Conservation (phyloP, 1,140 invertebrate genomes). For the Brachionus calyciflorus region DNA sequence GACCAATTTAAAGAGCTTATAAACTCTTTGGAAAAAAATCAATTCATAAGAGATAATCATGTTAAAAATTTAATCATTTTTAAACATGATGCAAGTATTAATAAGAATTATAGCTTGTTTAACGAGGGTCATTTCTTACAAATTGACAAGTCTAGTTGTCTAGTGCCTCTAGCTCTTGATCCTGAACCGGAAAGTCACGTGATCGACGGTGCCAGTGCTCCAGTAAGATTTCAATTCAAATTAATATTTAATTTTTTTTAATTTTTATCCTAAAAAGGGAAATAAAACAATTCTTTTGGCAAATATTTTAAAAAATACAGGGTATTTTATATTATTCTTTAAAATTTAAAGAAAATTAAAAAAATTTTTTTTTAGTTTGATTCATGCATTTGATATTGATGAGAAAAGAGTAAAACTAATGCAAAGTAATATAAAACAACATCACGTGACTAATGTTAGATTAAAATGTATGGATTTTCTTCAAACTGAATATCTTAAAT, state of each 20-base stretch:
- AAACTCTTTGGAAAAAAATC: background rate
- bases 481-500: conserved; percentile 64
- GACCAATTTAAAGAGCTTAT: conserved; percentile 9
- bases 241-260: background rate
- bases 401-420: conserved; percentile 68
- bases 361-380: conserved; percentile 62
- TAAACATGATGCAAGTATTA: conserved; percentile 1
- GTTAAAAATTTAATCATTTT: conserved; percentile 42
- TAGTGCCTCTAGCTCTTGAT: conserved; percentile 26
- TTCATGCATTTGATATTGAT: conserved; percentile 79
- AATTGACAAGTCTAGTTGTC: conserved; percentile 44
- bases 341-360: background rate
- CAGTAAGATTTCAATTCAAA: conserved; percentile 2
- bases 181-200: conserved; percentile 22
- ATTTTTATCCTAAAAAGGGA: conserved; percentile 3
- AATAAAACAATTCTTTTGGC: conserved; percentile 45
- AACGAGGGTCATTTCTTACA: conserved; percentile 34
- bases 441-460: conserved; percentile 64
- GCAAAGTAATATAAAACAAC: conserved; percentile 63
- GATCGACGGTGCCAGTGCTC: conserved; percentile 37
- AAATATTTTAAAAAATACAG: conserved; percentile 34
- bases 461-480: conserved; percentile 72
- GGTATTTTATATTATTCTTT: background rate
- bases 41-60: conserved; percentile 37
- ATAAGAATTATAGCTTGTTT: conserved; percentile 26